A percentile compares a stretch with the other conserved stretches of the same genome.
phyloP scores from a whole-genome alignment of 2,113 vertebrate species.

The Pluvianellus socialis region DNA sequence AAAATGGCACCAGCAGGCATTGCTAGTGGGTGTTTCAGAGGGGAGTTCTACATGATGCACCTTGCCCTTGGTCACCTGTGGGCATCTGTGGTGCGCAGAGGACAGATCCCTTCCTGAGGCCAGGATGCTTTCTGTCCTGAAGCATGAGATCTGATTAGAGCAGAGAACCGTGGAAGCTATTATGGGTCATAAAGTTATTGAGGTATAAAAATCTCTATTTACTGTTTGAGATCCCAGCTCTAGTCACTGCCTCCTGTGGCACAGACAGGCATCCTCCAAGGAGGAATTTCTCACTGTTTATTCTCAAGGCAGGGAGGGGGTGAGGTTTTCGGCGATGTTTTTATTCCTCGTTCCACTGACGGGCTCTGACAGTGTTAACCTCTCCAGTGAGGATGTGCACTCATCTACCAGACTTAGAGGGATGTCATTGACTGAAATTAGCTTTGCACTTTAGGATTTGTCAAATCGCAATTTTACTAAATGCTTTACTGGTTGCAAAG shows the following conservation, averaged over 20 bases:
- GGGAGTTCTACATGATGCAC: background rate
- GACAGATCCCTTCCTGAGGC: background rate
- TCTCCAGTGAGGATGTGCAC: background rate
- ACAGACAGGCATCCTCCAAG: background rate
- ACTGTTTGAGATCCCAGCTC: background rate
- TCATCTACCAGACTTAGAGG: background rate
- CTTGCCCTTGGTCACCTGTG: background rate
- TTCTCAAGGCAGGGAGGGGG: background rate
- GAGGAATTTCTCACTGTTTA: background rate
- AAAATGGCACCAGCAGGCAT: background rate
- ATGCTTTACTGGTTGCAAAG: background rate
- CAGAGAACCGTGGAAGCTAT: background rate
- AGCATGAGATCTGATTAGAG: background rate
- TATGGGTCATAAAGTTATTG: background rate
- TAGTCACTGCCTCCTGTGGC: background rate
- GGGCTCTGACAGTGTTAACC: background rate
- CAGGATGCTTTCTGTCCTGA: background rate
- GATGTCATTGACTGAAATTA: background rate
- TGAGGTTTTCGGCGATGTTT: background rate
- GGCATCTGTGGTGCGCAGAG: background rate
- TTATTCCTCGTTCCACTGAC: background rate
- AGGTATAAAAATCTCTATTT: background rate
- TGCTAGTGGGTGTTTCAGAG: background rate
- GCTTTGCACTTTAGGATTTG: background rate
- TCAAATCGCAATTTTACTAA: conserved; percentile 1